A percentile compares a stretch with the other conserved stretches of the same genome.
phyloP scores from a whole-genome alignment of 2,797 vertebrate species.

The Falco biarmicus region DNA sequence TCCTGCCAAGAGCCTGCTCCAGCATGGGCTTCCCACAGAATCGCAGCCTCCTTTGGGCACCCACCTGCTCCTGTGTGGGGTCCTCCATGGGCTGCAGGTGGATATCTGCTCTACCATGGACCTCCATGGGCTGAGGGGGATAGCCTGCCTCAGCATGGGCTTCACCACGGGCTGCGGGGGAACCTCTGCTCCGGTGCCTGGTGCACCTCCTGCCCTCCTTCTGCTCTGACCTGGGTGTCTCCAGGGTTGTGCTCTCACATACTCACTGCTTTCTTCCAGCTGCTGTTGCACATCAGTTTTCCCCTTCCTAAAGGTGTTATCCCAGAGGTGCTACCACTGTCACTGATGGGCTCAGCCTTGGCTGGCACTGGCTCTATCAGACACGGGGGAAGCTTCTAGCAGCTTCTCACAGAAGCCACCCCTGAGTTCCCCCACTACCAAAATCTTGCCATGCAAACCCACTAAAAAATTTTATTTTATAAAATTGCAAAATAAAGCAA shows the following conservation, averaged over 20 bases:
- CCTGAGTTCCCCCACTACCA: not conserved
- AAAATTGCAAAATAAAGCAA: not conserved
- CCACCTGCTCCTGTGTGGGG: not conserved
- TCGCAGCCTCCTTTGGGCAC: not conserved
- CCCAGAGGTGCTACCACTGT: not conserved
- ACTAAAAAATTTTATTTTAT: not conserved
- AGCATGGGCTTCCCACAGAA: rapidly evolving
- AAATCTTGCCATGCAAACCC: not conserved
- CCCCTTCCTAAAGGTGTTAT: not conserved
- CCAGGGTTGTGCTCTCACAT: not conserved
- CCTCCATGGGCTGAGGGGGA: too few species aligned
- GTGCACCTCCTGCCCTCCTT: rapidly evolving
- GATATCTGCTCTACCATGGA: not conserved
- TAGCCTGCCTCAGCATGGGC: too few species aligned
- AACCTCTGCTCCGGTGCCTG: not conserved
- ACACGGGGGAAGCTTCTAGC: not conserved
- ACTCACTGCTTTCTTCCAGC: not conserved
- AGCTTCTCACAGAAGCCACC: not conserved
- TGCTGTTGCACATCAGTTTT: not conserved
- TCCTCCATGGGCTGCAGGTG: not conserved
- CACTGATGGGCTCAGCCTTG: not conserved
- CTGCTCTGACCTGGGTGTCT: rapidly evolving
- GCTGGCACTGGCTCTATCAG: not conserved
- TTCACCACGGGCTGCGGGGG: not conserved
- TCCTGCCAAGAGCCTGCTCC: not conserved